Percentiles rank a stretch among this genome's conserved stretches.
These are phyloP conservation scores for Eulacestoma nigropectus DNA, from an alignment of 2,113 vertebrate species.

Conservation along the genomic window DNA sequence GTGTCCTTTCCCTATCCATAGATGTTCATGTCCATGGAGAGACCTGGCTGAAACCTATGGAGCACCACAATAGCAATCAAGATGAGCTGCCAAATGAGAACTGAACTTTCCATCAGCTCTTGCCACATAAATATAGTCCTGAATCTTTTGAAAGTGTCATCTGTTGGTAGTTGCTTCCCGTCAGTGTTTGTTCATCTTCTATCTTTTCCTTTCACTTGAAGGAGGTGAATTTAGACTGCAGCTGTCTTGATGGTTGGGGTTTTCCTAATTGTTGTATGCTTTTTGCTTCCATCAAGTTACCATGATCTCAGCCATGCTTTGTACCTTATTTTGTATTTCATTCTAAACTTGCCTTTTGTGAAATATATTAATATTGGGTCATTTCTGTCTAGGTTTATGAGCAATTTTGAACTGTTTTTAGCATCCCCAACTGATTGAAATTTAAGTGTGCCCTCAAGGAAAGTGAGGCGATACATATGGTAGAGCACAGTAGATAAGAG, in stretches of 20 bases:
- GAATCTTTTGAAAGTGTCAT: neutral
- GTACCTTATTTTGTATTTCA: neutral
- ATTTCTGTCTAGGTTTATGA: neutral
- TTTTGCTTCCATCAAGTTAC: neutral
- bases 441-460: neutral
- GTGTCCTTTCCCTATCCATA: rapidly evolving
- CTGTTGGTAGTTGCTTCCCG: neutral
- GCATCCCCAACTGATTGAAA: neutral
- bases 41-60: neutral
- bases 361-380: neutral
- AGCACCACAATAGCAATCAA: neutral
- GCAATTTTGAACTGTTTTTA: neutral
- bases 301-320: neutral
- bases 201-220: neutral
- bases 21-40: neutral
- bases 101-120: neutral
- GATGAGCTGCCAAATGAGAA: neutral
- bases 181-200: neutral
- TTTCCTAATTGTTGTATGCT: neutral
- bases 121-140: neutral
- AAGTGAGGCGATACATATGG: neutral
- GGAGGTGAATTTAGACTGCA: constrained; percentile 21
- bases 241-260: neutral
- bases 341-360: neutral
- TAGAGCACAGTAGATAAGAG: neutral